Evolutionary conservation across 1,140 invertebrate species (phyloP), one percentile per base, ranked within the genome.

Genomic region (Nebria ingens): DNA sequence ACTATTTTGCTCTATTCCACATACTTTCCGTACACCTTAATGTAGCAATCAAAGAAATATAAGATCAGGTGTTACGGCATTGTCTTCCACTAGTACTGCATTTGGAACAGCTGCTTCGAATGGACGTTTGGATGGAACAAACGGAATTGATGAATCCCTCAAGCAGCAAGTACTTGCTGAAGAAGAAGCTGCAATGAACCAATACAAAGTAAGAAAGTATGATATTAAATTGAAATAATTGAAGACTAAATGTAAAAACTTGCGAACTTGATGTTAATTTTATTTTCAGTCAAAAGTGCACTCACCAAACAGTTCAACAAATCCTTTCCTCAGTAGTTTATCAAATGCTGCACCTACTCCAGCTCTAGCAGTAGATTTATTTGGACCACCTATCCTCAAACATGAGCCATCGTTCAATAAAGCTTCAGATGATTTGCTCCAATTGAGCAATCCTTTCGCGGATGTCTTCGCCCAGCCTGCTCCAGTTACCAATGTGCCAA

Each of bases 111-210:
- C 84, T 56, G 86, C 85, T 23, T 83, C 83, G 34, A 87, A 84
- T 50, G 79, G 81, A n/a, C 76, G 83, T 34, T 79, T 85, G 45
- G 85, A 87, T 64, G 78, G 75, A 11, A 75, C 79, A 50, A 86
- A 86, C 67, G 86, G 85, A 64, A 87, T 91, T 58, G 90, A 93
- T 62, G 93, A 96, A 63, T 83, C 82, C 55, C 73, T 93, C 1
- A 86, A 88, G 65, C 85, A 89, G 63, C 85, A 91, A 69, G 90
- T 86, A 23, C 74, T 97, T 21, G 93, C 93, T 49, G 94, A 98
- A 70, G 94, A 97, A 73, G 92, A 95, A 71, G 90, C 91, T 21
- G 88, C 87, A 23, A 86, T 97, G 78, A 94, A 92, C 73, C 90
- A 95, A 69, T 91, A 95, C 65, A 97, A 95, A 83, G 93, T 94